Percentiles rank a stretch among this genome's conserved stretches.
phyloP scores from a whole-genome alignment of 1,140 invertebrate species.

The Cheumatopsyche charites region DNA sequence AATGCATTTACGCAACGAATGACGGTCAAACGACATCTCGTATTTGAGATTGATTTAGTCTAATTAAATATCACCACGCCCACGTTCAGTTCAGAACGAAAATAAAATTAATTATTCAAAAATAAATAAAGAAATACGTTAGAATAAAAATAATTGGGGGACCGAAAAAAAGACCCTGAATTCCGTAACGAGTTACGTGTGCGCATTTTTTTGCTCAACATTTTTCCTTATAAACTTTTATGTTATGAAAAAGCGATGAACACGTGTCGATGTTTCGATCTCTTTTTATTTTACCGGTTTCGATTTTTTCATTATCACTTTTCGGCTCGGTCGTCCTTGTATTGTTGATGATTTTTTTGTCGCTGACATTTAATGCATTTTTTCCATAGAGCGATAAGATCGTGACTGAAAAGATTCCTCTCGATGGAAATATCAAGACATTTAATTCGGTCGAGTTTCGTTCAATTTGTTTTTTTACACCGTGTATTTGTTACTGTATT shows the following conservation, averaged over 20 bases:
- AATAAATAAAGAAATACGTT: too few species aligned
- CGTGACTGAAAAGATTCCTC: constrained; percentile 33
- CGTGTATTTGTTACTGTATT: too few species aligned
- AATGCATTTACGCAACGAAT: constrained; percentile 15
- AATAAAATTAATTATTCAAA: too few species aligned
- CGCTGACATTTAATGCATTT: constrained; percentile 37
- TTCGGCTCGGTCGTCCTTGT: constrained; percentile 30
- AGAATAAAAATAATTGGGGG: too few species aligned
- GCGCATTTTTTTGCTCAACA: neutral
- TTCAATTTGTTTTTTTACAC: neutral
- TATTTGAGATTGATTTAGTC: neutral
- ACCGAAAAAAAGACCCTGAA: too few species aligned
- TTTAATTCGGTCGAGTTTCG: constrained; percentile 20
- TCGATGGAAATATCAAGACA: constrained; percentile 28
- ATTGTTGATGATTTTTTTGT: constrained; percentile 33
- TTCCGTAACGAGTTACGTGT: neutral
- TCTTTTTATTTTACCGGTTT: constrained; percentile 26
- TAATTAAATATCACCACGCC: constrained; percentile 20
- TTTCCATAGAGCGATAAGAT: constrained; percentile 17
- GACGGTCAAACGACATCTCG: constrained; percentile 14
- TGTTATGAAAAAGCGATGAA: neutral
- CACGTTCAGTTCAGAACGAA: neutral
- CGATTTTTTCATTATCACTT: constrained; percentile 6
- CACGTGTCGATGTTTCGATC: constrained; percentile 19
- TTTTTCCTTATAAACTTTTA: neutral